Evolutionary conservation across 1,140 invertebrate genomes (phyloP), one percentile per base, ranked within the genome.

Genomic region (Liolophura sinensis): DNA sequence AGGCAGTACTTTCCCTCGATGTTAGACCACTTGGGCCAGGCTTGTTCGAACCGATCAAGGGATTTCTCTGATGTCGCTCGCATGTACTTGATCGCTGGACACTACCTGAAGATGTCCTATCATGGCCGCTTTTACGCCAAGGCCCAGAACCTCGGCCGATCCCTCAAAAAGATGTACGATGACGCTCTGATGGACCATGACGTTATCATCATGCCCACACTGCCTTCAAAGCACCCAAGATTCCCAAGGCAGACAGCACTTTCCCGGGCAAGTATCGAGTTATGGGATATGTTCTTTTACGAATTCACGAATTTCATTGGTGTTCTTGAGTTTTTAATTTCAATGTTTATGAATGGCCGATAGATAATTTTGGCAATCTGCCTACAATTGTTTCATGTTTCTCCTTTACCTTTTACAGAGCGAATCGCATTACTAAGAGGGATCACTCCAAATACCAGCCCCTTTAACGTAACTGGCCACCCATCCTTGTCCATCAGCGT

Each of bases 171-270:
- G 46, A 63, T 59, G 14, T 69, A 69, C 15, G 49, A 69, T 49
- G 16, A 60, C 18, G 47, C 57, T 11, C 63, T 69, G 9, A 51
- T 56, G 25, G 31, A 54, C 12, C 65, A 65, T 40, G 63, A 69
- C 46, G 68, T 64, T 27, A n/a, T 69, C 25, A 46, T 69, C 16
- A 69, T 69, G 68, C 68, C 68, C 6, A 69, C 68, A 55, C 48
- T 65, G 9, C 40, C 57, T 12, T 56, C 9, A 7, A 60, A 51
- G 11, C 48, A 62, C 14, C 46, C 25, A n/a, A 65, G 50, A 56
- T 47, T 69, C 7, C 68, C 68, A 1, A 57, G 6, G 40, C 50
- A 16, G 49, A 52, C 6, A 24, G 15, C 14, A 54, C 61, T 52
- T 6, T 52, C 18, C 40, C 48, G 22, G 61, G 61, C 55, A 52